phyloP scores from a whole-genome alignment of 2,888 invertebrate species.

The Thumatha senex region DNA sequence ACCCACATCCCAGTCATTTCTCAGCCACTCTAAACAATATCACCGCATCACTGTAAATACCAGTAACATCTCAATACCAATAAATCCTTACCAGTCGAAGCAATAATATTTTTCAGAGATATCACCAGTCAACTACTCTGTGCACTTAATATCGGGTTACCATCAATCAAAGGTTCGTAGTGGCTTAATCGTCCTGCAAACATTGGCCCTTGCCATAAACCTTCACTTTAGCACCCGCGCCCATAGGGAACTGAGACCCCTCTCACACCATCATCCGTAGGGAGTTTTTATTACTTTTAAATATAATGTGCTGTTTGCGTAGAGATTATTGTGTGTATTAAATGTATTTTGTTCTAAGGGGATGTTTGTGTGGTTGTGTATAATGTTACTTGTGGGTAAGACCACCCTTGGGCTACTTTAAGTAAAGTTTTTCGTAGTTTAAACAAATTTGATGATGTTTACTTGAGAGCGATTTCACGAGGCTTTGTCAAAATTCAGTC shows the following conservation, averaged over 20 bases:
- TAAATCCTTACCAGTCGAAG: no score
- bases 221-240: slow-evolving; percentile 59
- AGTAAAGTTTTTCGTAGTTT: not conserved
- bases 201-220: slow-evolving; percentile 68
- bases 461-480: no score
- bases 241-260: slow-evolving; percentile 24
- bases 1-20: no score
- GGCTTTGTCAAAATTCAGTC: no score
- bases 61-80: no score
- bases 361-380: not conserved
- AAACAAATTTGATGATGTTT: not conserved
- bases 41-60: no score
- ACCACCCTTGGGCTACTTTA: slow-evolving; percentile 3
- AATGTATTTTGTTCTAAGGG: slow-evolving; percentile 9
- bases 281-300: slow-evolving; percentile 16
- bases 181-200: slow-evolving; percentile 74
- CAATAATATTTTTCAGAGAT: not conserved
- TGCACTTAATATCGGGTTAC: slow-evolving; percentile 50
- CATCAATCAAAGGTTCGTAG: slow-evolving; percentile 68
- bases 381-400: slow-evolving; percentile 5
- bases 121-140: slow-evolving; percentile 44
- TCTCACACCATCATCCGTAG: slow-evolving; percentile 8
- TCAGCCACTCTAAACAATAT: no score
- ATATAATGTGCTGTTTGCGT: slow-evolving; percentile 12
- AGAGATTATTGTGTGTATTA: slow-evolving; percentile 8